Conservation (phyloP, 2,888 invertebrate genomes). For the Hipparchia semele region DNA sequence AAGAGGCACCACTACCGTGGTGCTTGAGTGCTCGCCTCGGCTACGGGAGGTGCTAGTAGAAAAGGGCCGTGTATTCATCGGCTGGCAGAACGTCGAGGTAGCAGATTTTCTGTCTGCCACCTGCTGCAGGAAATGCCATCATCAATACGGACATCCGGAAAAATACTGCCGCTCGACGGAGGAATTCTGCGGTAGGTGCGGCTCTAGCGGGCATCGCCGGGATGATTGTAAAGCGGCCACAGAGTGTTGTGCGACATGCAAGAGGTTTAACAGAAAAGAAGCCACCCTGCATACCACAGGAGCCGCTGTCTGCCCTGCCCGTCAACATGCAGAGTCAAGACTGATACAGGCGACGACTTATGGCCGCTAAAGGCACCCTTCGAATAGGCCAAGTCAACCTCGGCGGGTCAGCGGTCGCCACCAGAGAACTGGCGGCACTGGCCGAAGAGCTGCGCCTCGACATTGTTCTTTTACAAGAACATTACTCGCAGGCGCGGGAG, state of each 20-base stretch:
- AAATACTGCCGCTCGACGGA: slow-evolving; percentile 44
- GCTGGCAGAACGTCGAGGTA: not conserved
- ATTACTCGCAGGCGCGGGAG: not conserved
- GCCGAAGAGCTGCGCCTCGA: slow-evolving; percentile 13
- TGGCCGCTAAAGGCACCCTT: not conserved
- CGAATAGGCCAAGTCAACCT: slow-evolving; percentile 11
- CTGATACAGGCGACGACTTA: not conserved
- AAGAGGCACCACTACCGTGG: not conserved
- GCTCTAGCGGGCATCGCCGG: not conserved
- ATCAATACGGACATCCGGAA: slow-evolving; percentile 48
- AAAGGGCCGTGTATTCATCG: not conserved
- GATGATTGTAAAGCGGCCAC: not conserved
- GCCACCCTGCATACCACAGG: not conserved
- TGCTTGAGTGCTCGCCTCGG: slow-evolving; percentile 34
- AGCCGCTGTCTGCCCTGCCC: not conserved
- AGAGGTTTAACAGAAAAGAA: not conserved
- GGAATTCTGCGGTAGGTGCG: slow-evolving; percentile 10
- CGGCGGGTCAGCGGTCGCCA: not conserved
- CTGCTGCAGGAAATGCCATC: slow-evolving; percentile 43
- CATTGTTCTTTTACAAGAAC: slow-evolving; percentile 19
- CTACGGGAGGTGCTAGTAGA: slow-evolving; percentile 2
- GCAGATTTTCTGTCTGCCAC: slow-evolving; percentile 34
- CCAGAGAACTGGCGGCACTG: slow-evolving; percentile 1
- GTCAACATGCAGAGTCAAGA: not conserved
- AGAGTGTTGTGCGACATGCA: slow-evolving; percentile 12